Evolutionary conservation across 2,888 invertebrate species (phyloP), one percentile per base, ranked within the genome.

Genomic region (Eueremaeus valkanovi): DNA sequence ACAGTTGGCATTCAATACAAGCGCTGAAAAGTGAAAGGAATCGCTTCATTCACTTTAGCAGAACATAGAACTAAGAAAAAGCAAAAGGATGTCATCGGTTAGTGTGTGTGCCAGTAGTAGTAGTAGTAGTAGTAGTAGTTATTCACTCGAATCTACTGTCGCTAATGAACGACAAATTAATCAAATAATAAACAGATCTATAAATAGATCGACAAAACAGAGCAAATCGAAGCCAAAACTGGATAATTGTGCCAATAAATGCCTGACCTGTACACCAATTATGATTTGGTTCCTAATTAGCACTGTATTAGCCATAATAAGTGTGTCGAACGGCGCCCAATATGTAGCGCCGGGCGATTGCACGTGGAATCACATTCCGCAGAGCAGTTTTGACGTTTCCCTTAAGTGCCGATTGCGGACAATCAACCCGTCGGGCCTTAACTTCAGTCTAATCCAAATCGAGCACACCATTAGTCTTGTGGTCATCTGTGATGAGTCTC

Each of bases 381-480:
- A 33, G 24, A 75, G 36, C 36, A 49, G 72, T 36, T 76, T 76
- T 49, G 90, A 92, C 85, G 90, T 92, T 78, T 88, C 90, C 24
- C 87, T 92, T 78, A 89, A 89, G 78, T 91, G 92, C 85, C 88
- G 90, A 84, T 86, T 92, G 81, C 87, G 92, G 80, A 84, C 78
- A 82, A 75, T 80, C 58, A 74, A 36, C 42, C 72, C 78, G n/a
- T 45, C 29, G 31, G 58, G 70, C 58, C 61, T 77, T 21, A 93
- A 93, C 85, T 92, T 92, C 82, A 91, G 91, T 85, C 90, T 91
- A 74, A 92, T 92, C 78, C 92, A 92, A 66, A 88, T 90, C 18
- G 90, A 91, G 82, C 92, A 92, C 82, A 92, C 92, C 27, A 89
- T 90, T 33, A 90, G 90, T 6, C 84, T 93, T 77, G 87, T 89